Evolutionary conservation across 1,140 invertebrate genomes (phyloP), one percentile per base, ranked within the genome.

Genomic region (Pseudachorutes palmiensis): DNA sequence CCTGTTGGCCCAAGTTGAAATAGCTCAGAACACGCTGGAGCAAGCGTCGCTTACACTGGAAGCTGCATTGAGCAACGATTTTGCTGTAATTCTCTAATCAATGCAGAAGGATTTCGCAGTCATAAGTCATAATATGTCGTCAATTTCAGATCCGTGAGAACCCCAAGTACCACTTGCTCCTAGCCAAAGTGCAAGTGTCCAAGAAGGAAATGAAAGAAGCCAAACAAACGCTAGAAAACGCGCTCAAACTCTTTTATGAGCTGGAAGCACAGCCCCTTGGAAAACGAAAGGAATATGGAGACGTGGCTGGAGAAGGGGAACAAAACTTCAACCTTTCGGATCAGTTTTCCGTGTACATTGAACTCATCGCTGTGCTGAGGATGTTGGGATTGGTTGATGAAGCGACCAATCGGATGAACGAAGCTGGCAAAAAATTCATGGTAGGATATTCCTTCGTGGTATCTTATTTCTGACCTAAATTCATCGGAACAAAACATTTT

Each of bases 51-150:
- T 95, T 76, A 88, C 85, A 64, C 79, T 98, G 30, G 93, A 97
- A 81, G 83, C 88, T 65, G 92, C 89, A 65, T 79, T 97, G 0
- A 94, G 91, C 75, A 88, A 89, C 75, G 92, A 96, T 79, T 96
- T 98, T 76, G 86, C 91, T 79, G 87, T 85, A 69, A 70, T 19
- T 36, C 9, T 41, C 26, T 14, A 61, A 61, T 14, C 30, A 61
- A 28, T 51, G 1, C 12, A 70, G 28, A 22, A 28, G n/a, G 36
- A 16, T 57, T 58, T 24, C n/a, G 28, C 14, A 24, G 12, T 22
- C 0, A 9, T 31, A 0, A 22, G 22, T 58, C 5, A 30, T 67
- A 28, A 24, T 24, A 68, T 67, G 45, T 64, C 30, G 24, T 62
- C 12, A 36, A 67, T 71, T 68, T 9, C 65, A 83, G 81, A 80